A percentile compares a stretch with the other conserved stretches of the same genome.
phyloP scores from a whole-genome alignment of 2,113 vertebrate genomes.

The Bambusicola thoracicus region DNA sequence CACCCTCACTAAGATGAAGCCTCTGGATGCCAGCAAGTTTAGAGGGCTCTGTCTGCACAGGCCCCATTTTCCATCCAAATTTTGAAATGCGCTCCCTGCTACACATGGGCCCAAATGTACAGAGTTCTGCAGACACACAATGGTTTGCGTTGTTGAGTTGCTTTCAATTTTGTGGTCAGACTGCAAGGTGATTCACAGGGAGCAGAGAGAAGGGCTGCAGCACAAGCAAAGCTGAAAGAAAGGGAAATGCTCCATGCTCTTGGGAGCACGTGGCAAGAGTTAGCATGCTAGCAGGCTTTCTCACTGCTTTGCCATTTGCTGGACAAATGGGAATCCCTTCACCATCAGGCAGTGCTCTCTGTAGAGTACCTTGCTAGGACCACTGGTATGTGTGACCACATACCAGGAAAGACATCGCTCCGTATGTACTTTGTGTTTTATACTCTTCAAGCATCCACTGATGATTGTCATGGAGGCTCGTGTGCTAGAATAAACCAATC shows the following conservation, averaged over 20 bases:
- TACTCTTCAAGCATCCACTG: not conserved
- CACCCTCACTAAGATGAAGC: not conserved
- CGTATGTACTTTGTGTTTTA: not conserved
- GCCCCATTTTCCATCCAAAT: not conserved
- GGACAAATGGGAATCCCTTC: not conserved
- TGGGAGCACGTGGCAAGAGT: not conserved
- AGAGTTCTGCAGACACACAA: not conserved
- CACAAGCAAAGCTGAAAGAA: not conserved
- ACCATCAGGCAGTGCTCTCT: not conserved
- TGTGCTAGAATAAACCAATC: not conserved
- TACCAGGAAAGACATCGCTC: not conserved
- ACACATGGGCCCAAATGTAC: not conserved
- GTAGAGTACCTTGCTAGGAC: not conserved
- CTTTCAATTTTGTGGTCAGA: not conserved
- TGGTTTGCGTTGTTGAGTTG: fast-evolving
- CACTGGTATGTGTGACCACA: too few relatives aligned
- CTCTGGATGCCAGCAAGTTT: not conserved
- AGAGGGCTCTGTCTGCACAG: fast-evolving
- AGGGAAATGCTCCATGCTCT: not conserved
- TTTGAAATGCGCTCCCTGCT: fast-evolving
- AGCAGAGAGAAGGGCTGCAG: not conserved
- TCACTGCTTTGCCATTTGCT: not conserved
- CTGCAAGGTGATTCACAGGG: not conserved
- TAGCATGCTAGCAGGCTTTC: not conserved
- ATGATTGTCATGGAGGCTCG: not conserved